phyloP scores from a whole-genome alignment of 2,888 invertebrate species.

The Antheraea assamensis region DNA sequence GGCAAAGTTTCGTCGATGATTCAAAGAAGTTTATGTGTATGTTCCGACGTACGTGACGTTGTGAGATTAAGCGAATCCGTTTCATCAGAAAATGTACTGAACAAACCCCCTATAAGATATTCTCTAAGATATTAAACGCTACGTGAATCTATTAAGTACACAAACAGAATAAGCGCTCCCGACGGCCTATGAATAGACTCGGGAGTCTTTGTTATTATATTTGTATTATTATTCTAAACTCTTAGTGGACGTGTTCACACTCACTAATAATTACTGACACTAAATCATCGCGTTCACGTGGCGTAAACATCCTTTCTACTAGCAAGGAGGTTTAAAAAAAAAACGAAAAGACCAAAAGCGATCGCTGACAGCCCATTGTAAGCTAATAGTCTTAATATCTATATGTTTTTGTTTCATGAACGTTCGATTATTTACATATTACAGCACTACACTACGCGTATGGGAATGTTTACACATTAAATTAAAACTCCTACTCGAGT shows the following conservation, averaged over 20 bases:
- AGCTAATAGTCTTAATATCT: constrained; percentile 76
- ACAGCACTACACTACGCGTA: constrained; percentile 55
- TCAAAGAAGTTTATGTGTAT: neutral
- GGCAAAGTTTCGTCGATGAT: constrained; percentile 7
- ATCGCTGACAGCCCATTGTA: constrained; percentile 73
- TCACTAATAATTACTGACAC: constrained; percentile 77
- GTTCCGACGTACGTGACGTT: constrained; percentile 5
- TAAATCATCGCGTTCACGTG: constrained; percentile 77
- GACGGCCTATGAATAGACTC: constrained; percentile 64
- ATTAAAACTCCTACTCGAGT: constrained; percentile 55
- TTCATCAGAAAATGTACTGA: constrained; percentile 25
- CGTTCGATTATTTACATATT: constrained; percentile 66
- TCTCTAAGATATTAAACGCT: constrained; percentile 31
- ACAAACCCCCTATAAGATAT: constrained; percentile 27
- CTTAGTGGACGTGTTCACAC: constrained; percentile 78
- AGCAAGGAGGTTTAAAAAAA: constrained; percentile 55
- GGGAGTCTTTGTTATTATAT: constrained; percentile 75
- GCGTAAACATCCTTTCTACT: constrained; percentile 74
- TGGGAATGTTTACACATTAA: constrained; percentile 77
- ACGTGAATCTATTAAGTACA: constrained; percentile 56
- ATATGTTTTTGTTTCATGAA: constrained; percentile 57
- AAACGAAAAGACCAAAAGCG: constrained; percentile 67
- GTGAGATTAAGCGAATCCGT: constrained; percentile 24
- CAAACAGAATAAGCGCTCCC: constrained; percentile 56
- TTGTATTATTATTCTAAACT: constrained; percentile 70